Evolutionary conservation across 1,140 invertebrate species (phyloP), one percentile per base, ranked within the genome.

Genomic region (Phortica variegata): DNA sequence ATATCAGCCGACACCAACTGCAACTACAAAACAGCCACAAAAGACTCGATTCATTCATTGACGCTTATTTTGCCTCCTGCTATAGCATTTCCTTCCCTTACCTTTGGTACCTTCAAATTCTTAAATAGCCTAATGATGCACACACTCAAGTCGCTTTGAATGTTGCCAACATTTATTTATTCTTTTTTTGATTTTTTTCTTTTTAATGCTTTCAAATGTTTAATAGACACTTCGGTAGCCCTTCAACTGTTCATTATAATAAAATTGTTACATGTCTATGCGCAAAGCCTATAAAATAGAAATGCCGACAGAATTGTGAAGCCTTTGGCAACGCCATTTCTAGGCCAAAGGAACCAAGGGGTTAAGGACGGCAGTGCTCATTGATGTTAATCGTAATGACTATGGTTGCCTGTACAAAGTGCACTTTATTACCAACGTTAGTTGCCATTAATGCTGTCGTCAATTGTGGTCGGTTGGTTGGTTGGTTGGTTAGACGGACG

Each of bases 211-310:
- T 53, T 42, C 44, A 47, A 50, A 54, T 54, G 41, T 54, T 48
- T 54, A 45, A 45, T 54, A 50, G 52, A 54, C 52, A 54, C 52
- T 50, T 54, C 39, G 20, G 38, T 38, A 23, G 21, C 34, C 26
- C 29, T 36, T 38, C 48, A 40, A 45, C 47, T 38, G 48, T 42
- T 50, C 47, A 54, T 54, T 54, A 54, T 54, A 54, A 54, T 54
- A 54, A 54, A 54, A 54, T 54, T 54, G 52, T 54, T 54, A 44
- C 52, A 54, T 45, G 47, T 44, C 37, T 29, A 31, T 29, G 36
- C 43, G 52, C 52, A 54, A 54, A 54, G 49, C 47, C 47, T 43
- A 49, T 54, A 43, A 54, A 49, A 54, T 18, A 31, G 20, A 33
- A 45, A 41, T 49, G 43, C 47, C 43, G 41, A 49, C 47, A 49